Evolutionary conservation across 2,797 vertebrate genomes (phyloP).

Genomic region (Gallinago nigripennis): DNA sequence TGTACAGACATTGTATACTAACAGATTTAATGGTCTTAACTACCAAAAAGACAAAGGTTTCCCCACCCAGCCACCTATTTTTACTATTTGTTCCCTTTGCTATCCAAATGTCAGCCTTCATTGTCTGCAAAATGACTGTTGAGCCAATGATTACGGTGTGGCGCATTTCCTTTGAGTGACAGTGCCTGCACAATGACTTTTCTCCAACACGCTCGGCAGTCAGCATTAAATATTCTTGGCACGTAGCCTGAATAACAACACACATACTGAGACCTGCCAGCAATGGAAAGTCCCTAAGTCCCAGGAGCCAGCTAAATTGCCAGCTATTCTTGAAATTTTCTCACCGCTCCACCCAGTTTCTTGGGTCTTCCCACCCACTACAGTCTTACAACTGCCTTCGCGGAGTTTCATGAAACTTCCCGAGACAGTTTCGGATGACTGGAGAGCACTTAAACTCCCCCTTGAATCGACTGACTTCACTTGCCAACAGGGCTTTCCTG

Average conservation of each 20-base stretch:
- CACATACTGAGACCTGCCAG: constrained; percentile 74
- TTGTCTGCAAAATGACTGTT: constrained; percentile 46
- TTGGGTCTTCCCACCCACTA: constrained; percentile 58
- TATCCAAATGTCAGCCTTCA: constrained; percentile 33
- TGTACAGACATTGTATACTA: background rate
- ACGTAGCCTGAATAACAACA: constrained; percentile 55
- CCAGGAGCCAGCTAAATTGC: constrained; percentile 71
- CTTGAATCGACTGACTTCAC: background rate
- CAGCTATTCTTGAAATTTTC: constrained; percentile 73
- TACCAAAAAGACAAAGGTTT: constrained; percentile 3
- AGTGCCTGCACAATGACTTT: constrained; percentile 67
- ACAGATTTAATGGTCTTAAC: constrained; percentile 15
- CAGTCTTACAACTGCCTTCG: constrained; percentile 29
- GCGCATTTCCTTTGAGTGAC: constrained; percentile 38
- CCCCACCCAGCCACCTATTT: background rate
- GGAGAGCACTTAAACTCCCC: constrained; percentile 25
- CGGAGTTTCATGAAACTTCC: constrained; percentile 45
- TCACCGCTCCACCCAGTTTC: constrained; percentile 65
- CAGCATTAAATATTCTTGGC: constrained; percentile 69
- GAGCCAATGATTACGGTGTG: constrained; percentile 36
- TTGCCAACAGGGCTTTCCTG: background rate
- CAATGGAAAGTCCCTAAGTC: constrained; percentile 72
- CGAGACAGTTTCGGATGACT: constrained; percentile 33
- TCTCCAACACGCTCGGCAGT: constrained; percentile 45
- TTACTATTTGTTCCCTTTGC: constrained; percentile 26